phyloP scores from a whole-genome alignment of 1,140 invertebrate genomes.

The Trigoniulus corallinus region DNA sequence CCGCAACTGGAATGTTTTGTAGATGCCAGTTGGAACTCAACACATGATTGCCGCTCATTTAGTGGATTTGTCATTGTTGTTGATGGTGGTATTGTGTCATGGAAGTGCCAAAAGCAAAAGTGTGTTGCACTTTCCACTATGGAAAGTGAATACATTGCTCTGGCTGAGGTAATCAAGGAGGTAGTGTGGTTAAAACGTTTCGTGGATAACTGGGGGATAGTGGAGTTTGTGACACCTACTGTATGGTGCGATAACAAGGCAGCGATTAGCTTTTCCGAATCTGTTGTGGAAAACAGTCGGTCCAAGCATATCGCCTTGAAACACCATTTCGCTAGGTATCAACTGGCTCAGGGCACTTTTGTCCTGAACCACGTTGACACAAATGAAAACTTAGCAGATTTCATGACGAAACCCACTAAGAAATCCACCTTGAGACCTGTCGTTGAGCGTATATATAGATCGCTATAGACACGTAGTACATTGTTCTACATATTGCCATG shows the following conservation, averaged over 20 bases:
- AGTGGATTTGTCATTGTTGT: slow-evolving; percentile 11
- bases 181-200: slow-evolving; percentile 9
- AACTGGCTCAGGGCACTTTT: not conserved
- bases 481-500: not conserved
- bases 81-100: slow-evolving; percentile 12
- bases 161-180: slow-evolving; percentile 16
- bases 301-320: not conserved
- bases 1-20: not conserved
- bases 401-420: not conserved
- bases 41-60: slow-evolving; percentile 11
- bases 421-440: not conserved
- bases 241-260: not conserved
- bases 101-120: slow-evolving; percentile 16
- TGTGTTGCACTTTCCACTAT: slow-evolving; percentile 17
- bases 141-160: slow-evolving; percentile 19
- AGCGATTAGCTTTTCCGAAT: not conserved
- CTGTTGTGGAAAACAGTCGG: not conserved
- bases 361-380: not conserved
- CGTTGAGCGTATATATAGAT: not conserved
- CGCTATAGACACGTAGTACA: not conserved
- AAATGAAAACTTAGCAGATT: slow-evolving; percentile 2
- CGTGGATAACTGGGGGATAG: not conserved
- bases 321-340: not conserved
- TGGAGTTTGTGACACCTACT: not conserved
- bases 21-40: not conserved